Conservation (phyloP, 2,888 invertebrate genomes). For the Amaurobius ferox region DNA sequence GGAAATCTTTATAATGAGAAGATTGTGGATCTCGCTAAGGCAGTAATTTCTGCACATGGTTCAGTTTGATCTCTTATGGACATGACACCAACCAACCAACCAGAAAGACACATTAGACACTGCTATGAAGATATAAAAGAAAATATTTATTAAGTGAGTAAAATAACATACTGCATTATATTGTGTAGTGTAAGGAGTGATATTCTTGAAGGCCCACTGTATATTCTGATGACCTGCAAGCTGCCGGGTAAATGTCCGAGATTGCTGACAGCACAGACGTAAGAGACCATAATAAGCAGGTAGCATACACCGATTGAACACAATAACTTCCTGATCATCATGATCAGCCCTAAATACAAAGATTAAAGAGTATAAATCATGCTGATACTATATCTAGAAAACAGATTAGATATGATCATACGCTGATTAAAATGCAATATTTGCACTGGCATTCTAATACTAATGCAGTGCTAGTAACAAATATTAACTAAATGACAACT, state of each 20-base stretch:
- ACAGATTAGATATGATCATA: too few relatives aligned
- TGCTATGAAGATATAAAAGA: neutral
- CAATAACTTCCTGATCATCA: constrained; percentile 95
- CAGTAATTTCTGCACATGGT: too few relatives aligned
- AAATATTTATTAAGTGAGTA: neutral
- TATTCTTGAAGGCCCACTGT: constrained; percentile 97
- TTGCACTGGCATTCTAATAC: too few relatives aligned
- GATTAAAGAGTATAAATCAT: neutral
- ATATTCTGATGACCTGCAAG: constrained; percentile 95
- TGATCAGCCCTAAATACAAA: constrained; percentile 88
- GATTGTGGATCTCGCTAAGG: too few relatives aligned
- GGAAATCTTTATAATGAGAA: too few relatives aligned
- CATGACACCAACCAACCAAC: too few relatives aligned
- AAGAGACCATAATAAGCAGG: constrained; percentile 91
- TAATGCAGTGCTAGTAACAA: too few relatives aligned
- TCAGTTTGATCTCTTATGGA: too few relatives aligned
- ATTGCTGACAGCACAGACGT: constrained; percentile 92
- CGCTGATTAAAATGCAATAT: too few relatives aligned
- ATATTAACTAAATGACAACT: too few relatives aligned
- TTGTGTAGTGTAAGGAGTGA: constrained; percentile 95
- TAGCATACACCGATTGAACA: constrained; percentile 94
- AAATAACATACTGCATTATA: constrained; percentile 84
- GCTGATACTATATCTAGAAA: neutral
- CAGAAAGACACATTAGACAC: neutral
- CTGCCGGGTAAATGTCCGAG: constrained; percentile 88